These are phyloP conservation scores for Lasius platythorax DNA, from an alignment of 2,888 invertebrate species.

Conservation along the genomic window DNA sequence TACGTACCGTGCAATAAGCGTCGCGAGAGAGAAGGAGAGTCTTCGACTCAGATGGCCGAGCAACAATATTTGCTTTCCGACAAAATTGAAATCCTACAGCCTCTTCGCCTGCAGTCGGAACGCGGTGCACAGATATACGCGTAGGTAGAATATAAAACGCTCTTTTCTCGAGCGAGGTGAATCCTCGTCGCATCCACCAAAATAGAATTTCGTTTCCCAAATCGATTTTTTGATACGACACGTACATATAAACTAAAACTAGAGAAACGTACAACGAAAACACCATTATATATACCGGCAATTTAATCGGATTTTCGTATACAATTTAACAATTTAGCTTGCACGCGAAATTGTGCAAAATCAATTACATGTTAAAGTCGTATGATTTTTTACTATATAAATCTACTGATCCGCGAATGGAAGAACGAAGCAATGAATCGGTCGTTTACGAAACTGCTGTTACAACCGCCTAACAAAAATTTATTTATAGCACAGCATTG, in stretches of 20 bases:
- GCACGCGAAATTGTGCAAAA: neutral
- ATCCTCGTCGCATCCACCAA: constrained; percentile 1
- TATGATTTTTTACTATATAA: constrained; percentile 34
- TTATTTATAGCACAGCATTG: constrained; percentile 31
- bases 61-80: constrained; percentile 55
- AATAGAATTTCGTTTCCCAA: constrained; percentile 43
- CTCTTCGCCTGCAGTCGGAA: constrained; percentile 14
- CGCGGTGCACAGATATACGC: constrained; percentile 10
- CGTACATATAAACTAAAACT: neutral
- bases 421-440: constrained; percentile 44
- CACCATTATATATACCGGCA: neutral
- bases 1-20: constrained; percentile 49
- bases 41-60: constrained; percentile 47
- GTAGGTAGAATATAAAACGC: constrained; percentile 49
- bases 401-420: constrained; percentile 12
- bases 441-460: constrained; percentile 26
- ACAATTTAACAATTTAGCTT: neutral
- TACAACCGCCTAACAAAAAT: constrained; percentile 28
- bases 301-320: constrained; percentile 33
- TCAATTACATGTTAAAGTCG: constrained; percentile 33
- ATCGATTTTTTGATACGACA: constrained; percentile 35
- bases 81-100: constrained; percentile 53
- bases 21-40: neutral
- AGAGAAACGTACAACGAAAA: constrained; percentile 17
- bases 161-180: constrained; percentile 28